These are phyloP conservation scores for Aphodius granarius DNA, from an alignment of 2,888 invertebrate species.

Conservation along the genomic window DNA sequence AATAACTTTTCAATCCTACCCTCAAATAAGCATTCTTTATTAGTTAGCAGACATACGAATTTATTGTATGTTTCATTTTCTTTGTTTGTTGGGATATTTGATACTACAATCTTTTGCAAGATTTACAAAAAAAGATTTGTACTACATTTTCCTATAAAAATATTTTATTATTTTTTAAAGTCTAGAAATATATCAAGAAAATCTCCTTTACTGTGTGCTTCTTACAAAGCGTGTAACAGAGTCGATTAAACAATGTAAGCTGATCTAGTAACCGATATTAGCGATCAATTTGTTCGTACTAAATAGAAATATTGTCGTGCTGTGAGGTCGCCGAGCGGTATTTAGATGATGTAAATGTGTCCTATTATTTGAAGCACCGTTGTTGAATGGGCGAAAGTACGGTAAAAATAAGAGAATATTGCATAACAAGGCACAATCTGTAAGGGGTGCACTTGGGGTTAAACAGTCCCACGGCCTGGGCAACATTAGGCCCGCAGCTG, in stretches of 20 bases:
- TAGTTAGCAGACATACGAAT: no score
- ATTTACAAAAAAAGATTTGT: no score
- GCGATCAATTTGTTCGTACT: neutral
- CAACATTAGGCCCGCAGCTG: constrained; percentile 46
- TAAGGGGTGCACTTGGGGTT: constrained; percentile 36
- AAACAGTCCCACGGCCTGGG: constrained; percentile 41
- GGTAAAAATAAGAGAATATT: constrained; percentile 28
- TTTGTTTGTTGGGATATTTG: no score
- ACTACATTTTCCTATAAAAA: no score
- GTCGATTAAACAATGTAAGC: neutral
- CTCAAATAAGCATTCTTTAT: no score
- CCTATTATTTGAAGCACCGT: neutral
- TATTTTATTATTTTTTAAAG: no score
- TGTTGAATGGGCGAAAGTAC: constrained; percentile 7
- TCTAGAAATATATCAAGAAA: no score
- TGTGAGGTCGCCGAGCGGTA: constrained; percentile 1
- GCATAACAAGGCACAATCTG: constrained; percentile 34
- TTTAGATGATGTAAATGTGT: constrained; percentile 9
- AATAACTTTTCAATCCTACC: no score
- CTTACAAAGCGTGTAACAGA: neutral
- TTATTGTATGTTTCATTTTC: no score
- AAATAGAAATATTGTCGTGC: constrained; percentile 1
- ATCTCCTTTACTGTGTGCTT: no score
- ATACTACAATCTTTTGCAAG: no score
- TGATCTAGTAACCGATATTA: neutral